Evolutionary conservation across 1,140 invertebrate species (phyloP).

Genomic region (Nymphalis io): DNA sequence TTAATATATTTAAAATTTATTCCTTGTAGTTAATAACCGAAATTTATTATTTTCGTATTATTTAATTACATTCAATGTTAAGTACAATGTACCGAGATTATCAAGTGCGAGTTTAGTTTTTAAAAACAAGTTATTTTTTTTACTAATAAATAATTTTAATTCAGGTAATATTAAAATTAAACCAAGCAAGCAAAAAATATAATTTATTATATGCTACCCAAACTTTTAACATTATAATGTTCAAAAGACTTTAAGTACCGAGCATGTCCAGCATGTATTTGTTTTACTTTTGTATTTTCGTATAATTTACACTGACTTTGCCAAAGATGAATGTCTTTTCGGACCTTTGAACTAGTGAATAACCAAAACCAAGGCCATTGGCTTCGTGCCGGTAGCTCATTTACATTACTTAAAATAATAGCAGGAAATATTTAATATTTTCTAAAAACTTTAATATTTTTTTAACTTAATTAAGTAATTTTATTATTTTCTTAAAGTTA

Average conservation of each 20-base stretch:
- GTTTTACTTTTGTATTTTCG: constrained; percentile 9
- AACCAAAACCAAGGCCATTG: constrained; percentile 50
- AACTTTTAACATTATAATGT: too few relatives aligned
- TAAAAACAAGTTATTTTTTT: neutral
- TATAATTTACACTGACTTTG: constrained; percentile 41
- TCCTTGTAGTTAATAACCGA: too few relatives aligned
- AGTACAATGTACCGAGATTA: too few relatives aligned
- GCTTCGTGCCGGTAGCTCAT: constrained; percentile 33
- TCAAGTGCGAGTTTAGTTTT: neutral
- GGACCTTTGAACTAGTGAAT: constrained; percentile 57
- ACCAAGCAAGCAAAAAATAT: too few relatives aligned
- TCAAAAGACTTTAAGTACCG: neutral
- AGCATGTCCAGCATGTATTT: constrained; percentile 8
- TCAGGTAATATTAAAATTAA: neutral
- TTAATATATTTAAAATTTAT: too few relatives aligned
- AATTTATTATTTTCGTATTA: too few relatives aligned
- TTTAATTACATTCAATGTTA: too few relatives aligned
- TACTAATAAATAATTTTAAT: neutral
- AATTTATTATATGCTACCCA: too few relatives aligned
- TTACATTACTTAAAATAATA: constrained; percentile 39
- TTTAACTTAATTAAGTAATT: neutral
- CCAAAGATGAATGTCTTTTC: constrained; percentile 46
- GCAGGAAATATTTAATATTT: constrained; percentile 9
- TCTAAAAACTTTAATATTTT: neutral
- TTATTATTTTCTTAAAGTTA: neutral